Evolutionary conservation across 2,113 vertebrate genomes (phyloP), one percentile per base, ranked within the genome.

Genomic region (Pica pica): DNA sequence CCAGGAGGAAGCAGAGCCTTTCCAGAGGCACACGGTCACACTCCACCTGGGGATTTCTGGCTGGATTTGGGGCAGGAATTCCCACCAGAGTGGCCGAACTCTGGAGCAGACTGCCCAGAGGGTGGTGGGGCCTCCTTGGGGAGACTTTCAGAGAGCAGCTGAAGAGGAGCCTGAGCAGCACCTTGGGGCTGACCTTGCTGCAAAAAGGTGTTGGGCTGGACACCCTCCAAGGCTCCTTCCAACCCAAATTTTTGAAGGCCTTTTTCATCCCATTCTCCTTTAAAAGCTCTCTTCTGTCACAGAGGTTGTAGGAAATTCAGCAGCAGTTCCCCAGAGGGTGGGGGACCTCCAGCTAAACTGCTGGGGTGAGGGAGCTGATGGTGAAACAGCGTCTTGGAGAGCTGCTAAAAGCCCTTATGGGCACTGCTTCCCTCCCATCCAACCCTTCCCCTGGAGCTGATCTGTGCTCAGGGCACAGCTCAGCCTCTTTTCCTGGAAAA

Each of bases 391-490:
- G 0, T 16, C 59, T 11, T 28, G 15, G 17, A 1, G 57, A 39
- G n/a, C 28, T 70, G 74, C 74, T 57, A 1, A 6, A 16, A 64
- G 80, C 53, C 61, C 1, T 10, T 3, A 0, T 0, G 2, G n/a
- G 17, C 44, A 1, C 50, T 15, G 50, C 44, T 42, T 39, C 53
- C 63, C 55, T 30, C 5, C 4, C 15, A 24, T 15, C 42, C 61
- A 30, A 4, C 2, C 3, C 17, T 52, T 30, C 37, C 3, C 0
- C 2, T 33, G 70, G 16, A 17, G 73, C 11, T 73, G 57, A 9
- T 5, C 37, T 18, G 0, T 14, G 57, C 71, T 8, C 17, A 7
- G 67, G 53, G 63, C 68, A 22, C 53, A 44, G 83, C 76, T 39
- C 11, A 4, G 59, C 69, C 65, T 16, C 85, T 44, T 7, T 3